Base-by-base conservation (phyloP, 2,797 vertebrate genomes). In the Harpagifer antarcticus region DNA sequence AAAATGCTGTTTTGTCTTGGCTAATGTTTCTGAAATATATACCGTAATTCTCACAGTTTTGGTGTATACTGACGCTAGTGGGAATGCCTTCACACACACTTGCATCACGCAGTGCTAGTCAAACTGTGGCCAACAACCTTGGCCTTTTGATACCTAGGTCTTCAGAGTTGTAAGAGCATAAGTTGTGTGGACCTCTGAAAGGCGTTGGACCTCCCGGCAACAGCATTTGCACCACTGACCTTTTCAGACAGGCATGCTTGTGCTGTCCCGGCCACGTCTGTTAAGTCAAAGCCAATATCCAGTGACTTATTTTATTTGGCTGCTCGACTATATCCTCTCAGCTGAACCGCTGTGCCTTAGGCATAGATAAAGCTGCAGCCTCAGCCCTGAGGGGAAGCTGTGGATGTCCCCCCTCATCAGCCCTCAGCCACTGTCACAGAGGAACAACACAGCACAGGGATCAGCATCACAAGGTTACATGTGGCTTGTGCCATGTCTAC, bases 261-360 rank as follows among this genome's bases (percentile, higher is more conserved):
- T 72, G 74, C 78, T 78, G 77, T 61, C 50, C 12, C 1, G 52
- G 62, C 76, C 70, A 64, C 15, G 61, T 86, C 84, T 61, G 70
- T 61, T 75, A 76, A 88, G 78, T 78, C 78, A 72, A 86, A 88
- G 73, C 83, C 88, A 89, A 82, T 90, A 91, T 84, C 69, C 67
- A 62, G 59, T 84, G 79, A 90, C 92, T 88, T 86, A 87, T 92
- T 90, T 89, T 56, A 89, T 90, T 86, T 86, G 88, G 84, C 86
- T 82, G 73, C 78, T 81, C 4, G 54, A 87, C 79, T 86, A 77
- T 74, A 69, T 86, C 82, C 70, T 88, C 86, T 69, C 63, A 7
- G 84, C 79, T 67, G 77, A 74, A 74, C 58, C 37, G 20, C 54
- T 42, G 68, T 23, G 79, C 86, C 71, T 74, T 23, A 79, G 82